Evolutionary conservation across 2,797 vertebrate species (phyloP), one percentile per base, ranked within the genome.

Genomic region (Ptychobarbus kaznakovi): DNA sequence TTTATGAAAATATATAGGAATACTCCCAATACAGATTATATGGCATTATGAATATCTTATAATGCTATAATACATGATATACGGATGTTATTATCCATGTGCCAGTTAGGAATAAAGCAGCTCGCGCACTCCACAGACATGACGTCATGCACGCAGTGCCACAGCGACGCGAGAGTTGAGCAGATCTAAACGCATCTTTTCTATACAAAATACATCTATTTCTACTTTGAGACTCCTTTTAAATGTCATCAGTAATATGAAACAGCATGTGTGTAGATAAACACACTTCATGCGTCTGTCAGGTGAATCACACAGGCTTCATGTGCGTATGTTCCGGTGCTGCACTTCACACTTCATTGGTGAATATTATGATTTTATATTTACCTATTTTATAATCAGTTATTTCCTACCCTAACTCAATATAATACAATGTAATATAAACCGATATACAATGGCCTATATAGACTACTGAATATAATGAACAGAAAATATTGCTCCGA

Each of bases 121-220:
- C 66, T 86, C 81, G 87, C 79, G 70, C 87, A 18, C 53, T 74
- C 83, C 86, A 88, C 58, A 88, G 87, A 90, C 87, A 89, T 88
- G 66, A 90, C 89, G 88, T 90, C 90, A 91, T 88, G 56, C 83
- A 65, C 79, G 78, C 82, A 86, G 56, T 75, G 86, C 85, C 82
- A 86, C 82, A 38, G 42, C 51, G 53, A 83, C 73, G 78, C 42
- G 69, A 65, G 65, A 35, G 38, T 49, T 42, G 49, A 69, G 22
- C 22, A 3, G 5, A 53, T 38, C 8, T 18, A 49, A 51, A 80
- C 28, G 2, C 9, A 16, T 4, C 6, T 51, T 80, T 32, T 35
- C 28, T 49, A 10, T 9, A 25, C 4, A 16, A 51, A 38, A n/a
- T n/a, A 3, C 0, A n/a, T 25, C 0, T 18, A 53, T 81, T 32